Evolutionary conservation across 1,140 invertebrate genomes (phyloP).

Genomic region (Phocides pigmalion): DNA sequence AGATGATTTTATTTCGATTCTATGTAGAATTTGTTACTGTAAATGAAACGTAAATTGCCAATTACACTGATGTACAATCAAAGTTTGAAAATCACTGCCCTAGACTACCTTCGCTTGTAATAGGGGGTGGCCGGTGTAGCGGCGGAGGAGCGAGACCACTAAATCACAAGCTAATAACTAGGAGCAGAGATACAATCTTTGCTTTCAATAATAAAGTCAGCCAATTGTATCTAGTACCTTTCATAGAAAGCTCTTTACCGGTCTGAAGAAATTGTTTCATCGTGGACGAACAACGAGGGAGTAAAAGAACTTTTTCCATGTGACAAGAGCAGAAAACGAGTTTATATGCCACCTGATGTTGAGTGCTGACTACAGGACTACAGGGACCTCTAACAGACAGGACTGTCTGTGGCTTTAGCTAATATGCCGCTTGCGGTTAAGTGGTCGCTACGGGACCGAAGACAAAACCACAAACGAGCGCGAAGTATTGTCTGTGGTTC

Average conservation of each 20-base stretch:
- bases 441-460: no score
- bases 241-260: conserved; percentile 77
- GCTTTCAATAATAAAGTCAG: conserved; percentile 80
- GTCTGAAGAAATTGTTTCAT: conserved; percentile 40
- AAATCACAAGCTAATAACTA: conserved; percentile 81
- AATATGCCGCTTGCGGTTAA: no score
- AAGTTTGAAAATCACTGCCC: conserved; percentile 12
- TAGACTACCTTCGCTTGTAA: conserved; percentile 42
- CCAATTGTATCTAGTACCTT: conserved; percentile 70
- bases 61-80: background rate
- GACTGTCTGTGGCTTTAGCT: no score
- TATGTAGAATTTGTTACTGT: background rate
- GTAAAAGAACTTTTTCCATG: no score
- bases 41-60: background rate
- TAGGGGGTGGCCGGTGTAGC: conserved; percentile 64
- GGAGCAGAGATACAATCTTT: conserved; percentile 69
- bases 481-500: no score
- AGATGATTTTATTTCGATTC: no score
- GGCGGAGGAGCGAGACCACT: conserved; percentile 54
- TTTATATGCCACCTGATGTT: no score
- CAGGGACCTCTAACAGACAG: no score
- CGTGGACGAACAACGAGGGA: background rate
- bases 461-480: no score
- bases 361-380: no score
- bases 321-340: no score